Evolutionary conservation across 2,797 vertebrate genomes (phyloP).

Genomic region (Mus caroli): DNA sequence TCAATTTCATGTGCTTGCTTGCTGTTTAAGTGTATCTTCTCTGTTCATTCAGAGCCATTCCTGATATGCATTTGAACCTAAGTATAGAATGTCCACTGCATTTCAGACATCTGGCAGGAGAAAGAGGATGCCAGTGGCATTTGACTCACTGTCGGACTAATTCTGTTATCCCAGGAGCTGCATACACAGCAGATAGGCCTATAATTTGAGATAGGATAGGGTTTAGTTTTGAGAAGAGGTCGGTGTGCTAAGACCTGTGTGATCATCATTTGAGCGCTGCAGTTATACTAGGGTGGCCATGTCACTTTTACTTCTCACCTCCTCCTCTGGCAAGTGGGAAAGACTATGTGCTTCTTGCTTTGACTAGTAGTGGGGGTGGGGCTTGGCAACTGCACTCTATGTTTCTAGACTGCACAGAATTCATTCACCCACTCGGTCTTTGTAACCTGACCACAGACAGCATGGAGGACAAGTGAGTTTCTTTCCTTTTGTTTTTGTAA

Average conservation of each 20-base stretch:
- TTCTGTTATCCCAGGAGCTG: neutral
- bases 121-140: neutral
- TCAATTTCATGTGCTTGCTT: neutral
- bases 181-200: neutral
- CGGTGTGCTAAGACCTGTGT: neutral
- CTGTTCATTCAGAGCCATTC: neutral
- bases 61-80: neutral
- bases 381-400: neutral
- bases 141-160: slow-evolving; percentile 1
- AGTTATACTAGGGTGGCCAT: neutral
- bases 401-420: neutral
- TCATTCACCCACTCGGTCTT: neutral
- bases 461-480: neutral
- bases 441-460: neutral
- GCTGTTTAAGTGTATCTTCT: slow-evolving; percentile 10
- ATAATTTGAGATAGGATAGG: neutral
- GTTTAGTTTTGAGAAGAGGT: slow-evolving; percentile 27
- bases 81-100: neutral
- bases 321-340: neutral
- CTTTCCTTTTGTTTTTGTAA: neutral
- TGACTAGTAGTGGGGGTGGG: neutral
- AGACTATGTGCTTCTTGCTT: neutral
- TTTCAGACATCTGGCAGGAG: neutral
- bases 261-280: neutral
- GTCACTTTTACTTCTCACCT: neutral